Evolutionary conservation across 2,113 vertebrate species (phyloP).

Genomic region (Catharus minimus): DNA sequence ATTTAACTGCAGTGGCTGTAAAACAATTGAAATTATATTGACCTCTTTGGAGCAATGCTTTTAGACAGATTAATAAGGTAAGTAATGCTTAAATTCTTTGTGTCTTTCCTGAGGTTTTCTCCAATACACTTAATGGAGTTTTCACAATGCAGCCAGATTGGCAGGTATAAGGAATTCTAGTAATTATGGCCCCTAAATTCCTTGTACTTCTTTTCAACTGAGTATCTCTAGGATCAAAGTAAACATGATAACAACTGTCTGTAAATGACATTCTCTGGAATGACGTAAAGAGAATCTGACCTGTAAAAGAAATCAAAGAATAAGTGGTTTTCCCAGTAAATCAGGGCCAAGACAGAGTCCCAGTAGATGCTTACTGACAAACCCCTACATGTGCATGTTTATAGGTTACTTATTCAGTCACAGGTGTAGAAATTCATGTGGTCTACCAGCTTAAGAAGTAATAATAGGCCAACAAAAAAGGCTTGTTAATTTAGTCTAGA

Average conservation of each 20-base stretch:
- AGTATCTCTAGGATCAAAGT: background rate
- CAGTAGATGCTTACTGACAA: background rate
- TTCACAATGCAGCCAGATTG: background rate
- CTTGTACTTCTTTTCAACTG: background rate
- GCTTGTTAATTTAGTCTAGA: conserved; percentile 16
- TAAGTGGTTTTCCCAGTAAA: background rate
- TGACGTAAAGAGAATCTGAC: background rate
- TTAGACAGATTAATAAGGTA: background rate
- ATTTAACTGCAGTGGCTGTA: background rate
- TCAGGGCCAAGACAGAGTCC: background rate
- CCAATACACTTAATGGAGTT: background rate
- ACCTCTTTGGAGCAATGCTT: conserved; percentile 8
- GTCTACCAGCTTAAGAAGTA: background rate
- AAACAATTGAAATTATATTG: conserved; percentile 18
- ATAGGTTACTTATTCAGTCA: background rate
- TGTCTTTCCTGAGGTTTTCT: conserved; percentile 23
- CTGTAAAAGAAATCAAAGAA: background rate
- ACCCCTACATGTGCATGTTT: background rate
- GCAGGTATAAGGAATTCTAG: background rate
- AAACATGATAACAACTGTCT: background rate
- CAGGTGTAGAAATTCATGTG: conserved; percentile 9
- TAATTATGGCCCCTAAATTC: background rate
- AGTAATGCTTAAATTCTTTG: background rate
- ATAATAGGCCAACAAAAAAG: background rate
- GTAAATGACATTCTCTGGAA: background rate